A percentile compares a stretch with the other conserved stretches of the same genome.
Conservation (phyloP, 2,888 invertebrate species). For the Spialia ferax region DNA sequence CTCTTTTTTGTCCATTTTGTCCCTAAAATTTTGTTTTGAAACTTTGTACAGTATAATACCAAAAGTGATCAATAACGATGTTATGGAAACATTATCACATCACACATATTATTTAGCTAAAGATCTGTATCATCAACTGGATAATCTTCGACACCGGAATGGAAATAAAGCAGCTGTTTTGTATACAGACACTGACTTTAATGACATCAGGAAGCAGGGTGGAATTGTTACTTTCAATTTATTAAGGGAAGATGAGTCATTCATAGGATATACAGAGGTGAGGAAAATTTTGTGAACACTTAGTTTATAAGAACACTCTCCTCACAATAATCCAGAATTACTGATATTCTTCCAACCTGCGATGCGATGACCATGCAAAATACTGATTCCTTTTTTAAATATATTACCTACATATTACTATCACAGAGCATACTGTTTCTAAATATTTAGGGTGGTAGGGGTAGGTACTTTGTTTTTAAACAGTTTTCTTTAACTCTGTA, state of each 20-base stretch:
- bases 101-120: constrained; percentile 93
- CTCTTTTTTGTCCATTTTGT: constrained; percentile 94
- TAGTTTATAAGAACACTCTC: no score
- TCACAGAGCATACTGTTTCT: no score
- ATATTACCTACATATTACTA: no score
- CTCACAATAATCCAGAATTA: no score
- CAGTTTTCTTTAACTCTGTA: no score
- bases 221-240: constrained; percentile 96
- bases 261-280: constrained; percentile 96
- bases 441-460: no score
- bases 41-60: constrained; percentile 89
- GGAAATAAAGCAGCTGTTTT: constrained; percentile 89
- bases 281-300: constrained; percentile 41
- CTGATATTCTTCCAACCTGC: no score
- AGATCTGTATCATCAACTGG: constrained; percentile 89
- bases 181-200: constrained; percentile 91
- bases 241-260: constrained; percentile 90
- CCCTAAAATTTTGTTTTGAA: constrained; percentile 94
- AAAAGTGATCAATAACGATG: constrained; percentile 66
- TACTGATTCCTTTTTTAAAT: no score
- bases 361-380: no score
- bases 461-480: no score
- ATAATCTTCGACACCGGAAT: constrained; percentile 90
- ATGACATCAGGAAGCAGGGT: constrained; percentile 90
- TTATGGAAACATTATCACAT: constrained; percentile 88